Percentiles rank a stretch among this genome's conserved stretches.
phyloP scores from a whole-genome alignment of 2,888 invertebrate species.

The Venusia cambrica region DNA sequence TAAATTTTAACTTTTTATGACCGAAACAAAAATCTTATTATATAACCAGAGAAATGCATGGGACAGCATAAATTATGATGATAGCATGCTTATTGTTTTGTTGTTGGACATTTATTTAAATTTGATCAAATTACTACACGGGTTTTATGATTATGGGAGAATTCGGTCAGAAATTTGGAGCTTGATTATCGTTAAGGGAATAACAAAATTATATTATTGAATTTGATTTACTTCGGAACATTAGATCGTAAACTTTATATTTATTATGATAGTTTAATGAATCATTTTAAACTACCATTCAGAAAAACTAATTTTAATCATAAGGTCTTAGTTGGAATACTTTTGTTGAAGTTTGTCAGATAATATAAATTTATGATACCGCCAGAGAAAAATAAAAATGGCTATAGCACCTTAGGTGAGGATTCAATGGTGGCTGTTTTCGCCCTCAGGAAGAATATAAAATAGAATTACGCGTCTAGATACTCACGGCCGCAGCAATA shows the following conservation, averaged over 20 bases:
- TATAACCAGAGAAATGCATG: constrained; percentile 31
- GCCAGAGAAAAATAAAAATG: too few relatives aligned
- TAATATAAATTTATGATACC: constrained; percentile 17
- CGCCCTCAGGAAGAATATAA: constrained; percentile 3
- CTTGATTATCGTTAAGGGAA: constrained; percentile 23
- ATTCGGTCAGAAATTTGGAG: constrained; percentile 31
- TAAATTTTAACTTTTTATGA: constrained; percentile 26
- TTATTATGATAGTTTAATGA: not conserved
- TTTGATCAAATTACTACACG: constrained; percentile 51
- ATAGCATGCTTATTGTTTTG: constrained; percentile 43
- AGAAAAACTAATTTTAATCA: not conserved
- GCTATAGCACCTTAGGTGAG: constrained; percentile 16
- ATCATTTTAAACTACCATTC: not conserved
- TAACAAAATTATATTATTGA: constrained; percentile 27
- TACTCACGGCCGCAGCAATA: constrained; percentile 33
- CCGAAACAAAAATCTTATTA: constrained; percentile 31
- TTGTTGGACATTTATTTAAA: constrained; percentile 52
- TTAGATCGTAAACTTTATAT: constrained; percentile 12
- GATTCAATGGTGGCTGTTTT: constrained; percentile 2
- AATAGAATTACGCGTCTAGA: constrained; percentile 25
- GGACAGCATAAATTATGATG: constrained; percentile 43
- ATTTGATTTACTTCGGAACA: constrained; percentile 24
- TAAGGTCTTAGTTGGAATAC: not conserved
- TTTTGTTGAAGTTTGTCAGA: too few relatives aligned
- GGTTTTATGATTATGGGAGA: constrained; percentile 39